Base-by-base conservation (phyloP, 2,797 vertebrate genomes). In the Linurgus olivaceus region DNA sequence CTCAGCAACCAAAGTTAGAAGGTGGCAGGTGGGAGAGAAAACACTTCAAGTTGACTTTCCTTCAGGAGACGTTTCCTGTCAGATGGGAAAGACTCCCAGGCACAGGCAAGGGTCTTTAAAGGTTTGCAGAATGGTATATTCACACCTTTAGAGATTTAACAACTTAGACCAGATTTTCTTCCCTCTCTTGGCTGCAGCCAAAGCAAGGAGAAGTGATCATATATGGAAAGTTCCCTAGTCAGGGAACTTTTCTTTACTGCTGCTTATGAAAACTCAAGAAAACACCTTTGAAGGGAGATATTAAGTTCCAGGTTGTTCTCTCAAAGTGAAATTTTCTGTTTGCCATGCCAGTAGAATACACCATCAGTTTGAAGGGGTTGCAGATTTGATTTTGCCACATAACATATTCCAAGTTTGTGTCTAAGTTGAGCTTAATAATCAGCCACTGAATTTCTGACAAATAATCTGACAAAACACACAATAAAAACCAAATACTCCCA, bases 1-100 rank as follows among this genome's bases (percentile, higher is more conserved):
- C 95, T 93, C 79, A 80, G 91, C 91, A 93, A 79, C 19, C 59
- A 3, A 44, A 94, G 72, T 84, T 79, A 88, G 93, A 95, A 97
- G 93, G 96, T 97, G 97, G 93, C 40, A 92, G 94, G 68, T 47
- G 65, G 3, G 80, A 94, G 67, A 74, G 87, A 94, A 96, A 97
- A 94, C 87, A 92, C 93, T 94, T 97, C 84, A 78, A 88, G 93
- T 19, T 73, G 45, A 86, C 79, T 88, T 73, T 86, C 73, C 75
- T 86, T 33, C 78, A 91, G 86, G 68, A 95, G 95, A 79, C 59
- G n/a, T 58, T 95, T 88, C 72, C 50, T 61, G 15, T 26, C 40
- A 90, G 59, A 57, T 62, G 59, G 47, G 73, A 81, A 90, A 76
- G 45, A 65, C 61, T 94, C 35, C 16, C 33, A 67, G 47, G 47